Evolutionary conservation across 1,140 invertebrate genomes (phyloP).

Genomic region (Hylaeus volcanicus): DNA sequence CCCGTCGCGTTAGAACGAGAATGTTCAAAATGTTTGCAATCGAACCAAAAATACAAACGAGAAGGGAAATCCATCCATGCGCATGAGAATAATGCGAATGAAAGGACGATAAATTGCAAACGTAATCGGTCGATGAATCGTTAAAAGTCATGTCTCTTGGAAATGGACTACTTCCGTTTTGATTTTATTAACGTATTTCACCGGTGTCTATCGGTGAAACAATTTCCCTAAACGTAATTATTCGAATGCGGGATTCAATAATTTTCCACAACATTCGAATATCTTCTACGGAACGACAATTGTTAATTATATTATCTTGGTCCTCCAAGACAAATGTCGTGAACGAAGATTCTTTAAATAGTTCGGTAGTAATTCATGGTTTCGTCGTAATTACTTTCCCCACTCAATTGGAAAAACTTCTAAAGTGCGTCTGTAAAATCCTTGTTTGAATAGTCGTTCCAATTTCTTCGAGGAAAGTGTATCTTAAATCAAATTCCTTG

Average conservation of each 20-base stretch:
- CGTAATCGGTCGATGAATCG: slow-evolving; percentile 46
- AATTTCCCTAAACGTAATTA: not conserved
- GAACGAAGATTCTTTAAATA: not conserved
- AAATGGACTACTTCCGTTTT: not conserved
- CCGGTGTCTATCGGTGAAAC: no score
- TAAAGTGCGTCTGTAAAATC: no score
- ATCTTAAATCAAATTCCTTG: not conserved
- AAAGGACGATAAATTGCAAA: slow-evolving; percentile 79
- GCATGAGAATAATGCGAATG: slow-evolving; percentile 78
- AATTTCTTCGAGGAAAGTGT: not conserved
- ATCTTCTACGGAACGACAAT: not conserved
- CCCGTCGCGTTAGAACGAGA: slow-evolving; percentile 92
- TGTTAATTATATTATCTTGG: not conserved
- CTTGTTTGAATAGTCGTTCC: not conserved
- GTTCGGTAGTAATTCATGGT: no score
- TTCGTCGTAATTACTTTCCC: no score
- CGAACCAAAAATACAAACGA: slow-evolving; percentile 95
- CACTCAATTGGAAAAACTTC: no score
- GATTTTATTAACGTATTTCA: not conserved
- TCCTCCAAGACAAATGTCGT: not conserved
- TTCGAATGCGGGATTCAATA: not conserved
- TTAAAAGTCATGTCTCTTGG: slow-evolving; percentile 34
- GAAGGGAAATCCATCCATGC: slow-evolving; percentile 88
- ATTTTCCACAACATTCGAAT: not conserved
- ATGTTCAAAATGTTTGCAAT: slow-evolving; percentile 97